These are phyloP conservation scores for Pelmatolapia mariae DNA, from an alignment of 2,113 vertebrate species.

Conservation along the genomic window DNA sequence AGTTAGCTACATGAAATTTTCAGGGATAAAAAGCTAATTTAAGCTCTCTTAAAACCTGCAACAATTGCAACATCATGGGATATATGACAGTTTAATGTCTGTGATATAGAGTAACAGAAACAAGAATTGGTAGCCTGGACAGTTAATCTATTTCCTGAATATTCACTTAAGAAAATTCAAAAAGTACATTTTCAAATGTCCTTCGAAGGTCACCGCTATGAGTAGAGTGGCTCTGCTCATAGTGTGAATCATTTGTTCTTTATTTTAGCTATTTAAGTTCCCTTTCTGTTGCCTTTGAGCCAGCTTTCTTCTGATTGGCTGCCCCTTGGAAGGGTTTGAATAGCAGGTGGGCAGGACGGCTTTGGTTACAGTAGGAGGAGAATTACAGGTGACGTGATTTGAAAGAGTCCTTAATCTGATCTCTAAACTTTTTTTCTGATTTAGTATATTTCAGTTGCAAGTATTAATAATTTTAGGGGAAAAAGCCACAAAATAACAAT, in stretches of 20 bases:
- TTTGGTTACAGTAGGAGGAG: neutral
- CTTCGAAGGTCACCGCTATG: neutral
- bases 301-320: neutral
- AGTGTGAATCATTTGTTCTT: neutral
- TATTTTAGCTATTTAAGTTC: neutral
- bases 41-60: neutral
- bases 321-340: neutral
- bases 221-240: neutral
- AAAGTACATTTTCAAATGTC: neutral
- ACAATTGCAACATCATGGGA: neutral
- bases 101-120: neutral
- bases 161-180: neutral
- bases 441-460: neutral
- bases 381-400: neutral
- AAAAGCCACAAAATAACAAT: neutral
- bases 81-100: neutral
- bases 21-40: neutral
- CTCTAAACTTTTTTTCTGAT: neutral
- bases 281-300: neutral
- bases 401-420: neutral
- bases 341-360: neutral
- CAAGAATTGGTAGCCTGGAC: neutral
- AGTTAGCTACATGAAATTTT: neutral
- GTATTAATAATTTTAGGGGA: neutral
- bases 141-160: neutral